Evolutionary conservation across 1,140 invertebrate species (phyloP).

Genomic region (Linepithema humile): DNA sequence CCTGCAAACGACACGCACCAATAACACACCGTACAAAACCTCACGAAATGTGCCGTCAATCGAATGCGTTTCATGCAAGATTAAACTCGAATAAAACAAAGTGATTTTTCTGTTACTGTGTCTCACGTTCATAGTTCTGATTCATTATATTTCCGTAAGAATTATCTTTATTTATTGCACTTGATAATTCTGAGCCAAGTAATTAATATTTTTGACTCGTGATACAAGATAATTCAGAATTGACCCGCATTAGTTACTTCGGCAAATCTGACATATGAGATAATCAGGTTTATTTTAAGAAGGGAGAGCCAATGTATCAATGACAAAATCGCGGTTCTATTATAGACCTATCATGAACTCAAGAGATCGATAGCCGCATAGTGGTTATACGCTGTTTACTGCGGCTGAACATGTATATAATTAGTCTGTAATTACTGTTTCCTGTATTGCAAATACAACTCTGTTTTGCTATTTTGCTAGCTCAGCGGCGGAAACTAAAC

Average conservation of each 20-base stretch:
- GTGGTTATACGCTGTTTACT: neutral
- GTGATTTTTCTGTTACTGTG: neutral
- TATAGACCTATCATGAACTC: neutral
- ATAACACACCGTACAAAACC: slow-evolving; percentile 39
- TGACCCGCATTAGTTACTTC: neutral
- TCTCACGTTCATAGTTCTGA: neutral
- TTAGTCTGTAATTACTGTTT: slow-evolving; percentile 12
- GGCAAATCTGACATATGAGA: neutral
- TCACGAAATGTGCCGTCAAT: neutral
- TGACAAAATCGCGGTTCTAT: neutral
- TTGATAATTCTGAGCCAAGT: neutral
- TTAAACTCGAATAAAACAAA: neutral
- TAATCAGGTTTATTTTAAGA: neutral
- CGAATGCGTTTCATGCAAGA: neutral
- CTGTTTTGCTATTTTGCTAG: slow-evolving; percentile 1
- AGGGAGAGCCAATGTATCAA: neutral
- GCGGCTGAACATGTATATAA: neutral
- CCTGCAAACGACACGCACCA: slow-evolving; percentile 11
- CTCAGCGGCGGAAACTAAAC: neutral
- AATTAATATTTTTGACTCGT: neutral
- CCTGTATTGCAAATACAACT: slow-evolving; percentile 22
- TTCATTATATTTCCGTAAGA: neutral
- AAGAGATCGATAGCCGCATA: neutral
- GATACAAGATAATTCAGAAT: neutral
- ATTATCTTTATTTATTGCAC: neutral